Percentiles rank a stretch among this genome's conserved stretches.
These are phyloP conservation scores for Drosophila monieri DNA, from an alignment of 2,888 invertebrate genomes.

Conservation along the genomic window DNA sequence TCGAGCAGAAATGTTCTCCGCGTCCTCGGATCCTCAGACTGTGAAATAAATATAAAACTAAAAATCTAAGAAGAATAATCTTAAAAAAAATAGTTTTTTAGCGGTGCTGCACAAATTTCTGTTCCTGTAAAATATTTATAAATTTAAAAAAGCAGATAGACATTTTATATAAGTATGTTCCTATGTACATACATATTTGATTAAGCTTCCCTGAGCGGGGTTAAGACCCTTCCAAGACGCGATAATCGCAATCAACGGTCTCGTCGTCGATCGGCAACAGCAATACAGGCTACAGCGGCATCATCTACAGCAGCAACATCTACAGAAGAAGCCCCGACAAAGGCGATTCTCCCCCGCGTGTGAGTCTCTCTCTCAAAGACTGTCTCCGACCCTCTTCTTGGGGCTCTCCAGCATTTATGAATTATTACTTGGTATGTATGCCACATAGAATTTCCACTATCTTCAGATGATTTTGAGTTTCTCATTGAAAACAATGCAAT, in stretches of 20 bases:
- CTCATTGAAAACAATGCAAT: background rate
- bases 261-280: slow-evolving; percentile 29
- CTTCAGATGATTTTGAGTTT: background rate
- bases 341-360: slow-evolving; percentile 13
- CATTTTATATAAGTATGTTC: slow-evolving; percentile 13
- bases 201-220: slow-evolving; percentile 64
- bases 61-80: background rate
- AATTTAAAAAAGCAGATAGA: slow-evolving; percentile 11
- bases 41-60: slow-evolving; percentile 16
- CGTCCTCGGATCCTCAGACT: slow-evolving; percentile 33
- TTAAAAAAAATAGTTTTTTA: slow-evolving; percentile 9
- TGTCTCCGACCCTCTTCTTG: background rate
- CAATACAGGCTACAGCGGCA: slow-evolving; percentile 11
- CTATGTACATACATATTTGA: slow-evolving; percentile 16
- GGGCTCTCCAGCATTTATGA: slow-evolving; percentile 9
- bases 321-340: slow-evolving; percentile 9
- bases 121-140: slow-evolving; percentile 9
- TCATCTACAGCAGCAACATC: slow-evolving; percentile 12
- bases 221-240: slow-evolving; percentile 80
- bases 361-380: slow-evolving; percentile 10
- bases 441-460: slow-evolving; percentile 2
- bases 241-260: slow-evolving; percentile 79
- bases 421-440: slow-evolving; percentile 22
- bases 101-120: slow-evolving; percentile 38
- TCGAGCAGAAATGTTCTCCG: slow-evolving; percentile 78